phyloP scores from a whole-genome alignment of 2,113 vertebrate species.

The Podiceps cristatus region DNA sequence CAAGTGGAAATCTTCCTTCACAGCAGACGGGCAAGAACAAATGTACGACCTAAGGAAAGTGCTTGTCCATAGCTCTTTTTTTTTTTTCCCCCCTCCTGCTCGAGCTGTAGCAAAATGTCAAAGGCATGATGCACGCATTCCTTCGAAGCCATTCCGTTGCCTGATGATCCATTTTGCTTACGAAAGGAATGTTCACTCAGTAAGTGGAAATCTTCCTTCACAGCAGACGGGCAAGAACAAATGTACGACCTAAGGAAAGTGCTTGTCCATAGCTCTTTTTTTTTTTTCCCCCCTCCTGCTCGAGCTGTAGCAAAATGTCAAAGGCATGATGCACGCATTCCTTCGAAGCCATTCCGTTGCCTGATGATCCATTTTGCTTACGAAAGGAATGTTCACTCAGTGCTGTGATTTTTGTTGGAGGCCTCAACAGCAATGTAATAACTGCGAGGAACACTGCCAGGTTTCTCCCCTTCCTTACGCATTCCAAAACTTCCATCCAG shows the following conservation, averaged over 20 bases:
- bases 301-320: conserved; percentile 50
- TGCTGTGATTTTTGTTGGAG: conserved; percentile 57
- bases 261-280: background rate
- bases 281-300: background rate
- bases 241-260: background rate
- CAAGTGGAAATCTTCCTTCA: conserved; percentile 50
- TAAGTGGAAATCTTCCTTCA: conserved; percentile 49
- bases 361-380: conserved; percentile 66
- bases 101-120: conserved; percentile 50
- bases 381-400: conserved; percentile 28
- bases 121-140: conserved; percentile 69
- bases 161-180: too few species aligned
- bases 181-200: too few species aligned
- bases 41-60: background rate
- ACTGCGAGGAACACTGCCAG: conserved; percentile 31
- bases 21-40: background rate
- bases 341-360: conserved; percentile 57
- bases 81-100: background rate
- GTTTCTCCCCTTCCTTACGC: background rate
- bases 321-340: conserved; percentile 69
- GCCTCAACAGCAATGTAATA: conserved; percentile 45
- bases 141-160: conserved; percentile 66
- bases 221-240: background rate
- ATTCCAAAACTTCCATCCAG: conserved; percentile 64
- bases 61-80: background rate